Percentiles rank a stretch among this genome's conserved stretches.
Conservation (phyloP, 2,113 vertebrate species). For the Puntigrus tetrazona region DNA sequence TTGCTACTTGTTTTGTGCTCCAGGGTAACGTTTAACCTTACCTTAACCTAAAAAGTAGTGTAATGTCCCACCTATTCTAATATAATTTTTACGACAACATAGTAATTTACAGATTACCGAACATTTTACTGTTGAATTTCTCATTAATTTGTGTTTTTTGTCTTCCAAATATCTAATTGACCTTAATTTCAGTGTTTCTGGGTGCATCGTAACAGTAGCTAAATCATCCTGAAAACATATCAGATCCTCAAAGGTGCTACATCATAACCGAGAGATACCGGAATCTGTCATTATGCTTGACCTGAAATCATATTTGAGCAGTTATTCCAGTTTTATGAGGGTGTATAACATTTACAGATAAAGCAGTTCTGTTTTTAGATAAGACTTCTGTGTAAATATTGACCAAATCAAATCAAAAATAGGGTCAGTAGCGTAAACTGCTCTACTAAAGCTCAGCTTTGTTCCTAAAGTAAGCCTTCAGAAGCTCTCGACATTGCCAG, state of each 20-base stretch:
- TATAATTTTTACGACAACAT: background rate
- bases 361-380: conserved; percentile 23
- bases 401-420: conserved; percentile 34
- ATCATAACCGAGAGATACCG: conserved; percentile 4
- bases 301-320: conserved; percentile 26
- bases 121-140: background rate
- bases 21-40: too few relatives aligned
- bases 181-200: background rate
- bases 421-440: background rate
- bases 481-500: conserved; percentile 52
- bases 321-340: conserved; percentile 27
- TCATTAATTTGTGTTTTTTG: background rate
- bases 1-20: too few relatives aligned
- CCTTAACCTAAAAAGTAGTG: background rate
- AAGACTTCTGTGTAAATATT: conserved; percentile 36
- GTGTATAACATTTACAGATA: conserved; percentile 22
- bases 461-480: conserved; percentile 45
- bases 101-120: background rate
- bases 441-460: conserved; percentile 53
- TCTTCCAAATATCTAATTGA: background rate
- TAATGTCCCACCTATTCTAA: background rate
- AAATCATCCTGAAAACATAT: background rate
- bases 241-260: background rate
- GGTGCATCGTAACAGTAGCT: background rate
- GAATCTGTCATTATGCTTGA: background rate